These are phyloP conservation scores for Rhopilema esculentum DNA, from an alignment of 30 jellyfish, hydroid and myxozoan genomes.

Conservation along the genomic window DNA sequence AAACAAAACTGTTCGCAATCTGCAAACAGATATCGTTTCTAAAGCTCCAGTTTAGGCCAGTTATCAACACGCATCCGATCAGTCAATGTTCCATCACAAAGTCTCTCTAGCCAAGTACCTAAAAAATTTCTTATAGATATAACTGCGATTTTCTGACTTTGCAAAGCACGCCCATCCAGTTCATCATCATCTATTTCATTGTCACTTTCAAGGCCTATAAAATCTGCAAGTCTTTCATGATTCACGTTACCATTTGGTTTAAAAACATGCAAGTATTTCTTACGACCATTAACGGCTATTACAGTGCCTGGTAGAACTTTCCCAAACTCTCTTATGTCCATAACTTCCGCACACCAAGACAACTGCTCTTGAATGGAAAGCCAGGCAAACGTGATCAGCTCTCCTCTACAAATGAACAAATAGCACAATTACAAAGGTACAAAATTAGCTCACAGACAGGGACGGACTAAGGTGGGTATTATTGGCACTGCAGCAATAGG, in stretches of 20 bases:
- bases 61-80: slow-evolving; percentile 61
- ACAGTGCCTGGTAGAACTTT: slow-evolving; percentile 92
- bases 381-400: slow-evolving; percentile 74
- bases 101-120: slow-evolving; percentile 88
- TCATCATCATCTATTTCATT: slow-evolving; percentile 64
- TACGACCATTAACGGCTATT: slow-evolving; percentile 85
- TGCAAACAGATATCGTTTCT: too few species aligned
- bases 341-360: slow-evolving; percentile 94
- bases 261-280: slow-evolving; percentile 74
- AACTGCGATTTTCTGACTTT: slow-evolving; percentile 60
- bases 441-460: not conserved
- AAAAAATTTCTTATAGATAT: slow-evolving; percentile 48
- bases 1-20: not conserved
- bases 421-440: too few species aligned
- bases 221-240: slow-evolving; percentile 58
- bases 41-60: slow-evolving; percentile 89
- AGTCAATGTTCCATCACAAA: slow-evolving; percentile 84
- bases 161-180: slow-evolving; percentile 6
- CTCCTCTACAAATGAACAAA: slow-evolving; percentile 57
- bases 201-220: slow-evolving; percentile 94
- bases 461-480: too few species aligned
- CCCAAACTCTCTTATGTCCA: slow-evolving; percentile 91
- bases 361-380: slow-evolving; percentile 86
- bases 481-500: too few species aligned
- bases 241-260: slow-evolving; percentile 50